Evolutionary conservation across 2,797 vertebrate species (phyloP).

Genomic region (Pipistrellus kuhlii): DNA sequence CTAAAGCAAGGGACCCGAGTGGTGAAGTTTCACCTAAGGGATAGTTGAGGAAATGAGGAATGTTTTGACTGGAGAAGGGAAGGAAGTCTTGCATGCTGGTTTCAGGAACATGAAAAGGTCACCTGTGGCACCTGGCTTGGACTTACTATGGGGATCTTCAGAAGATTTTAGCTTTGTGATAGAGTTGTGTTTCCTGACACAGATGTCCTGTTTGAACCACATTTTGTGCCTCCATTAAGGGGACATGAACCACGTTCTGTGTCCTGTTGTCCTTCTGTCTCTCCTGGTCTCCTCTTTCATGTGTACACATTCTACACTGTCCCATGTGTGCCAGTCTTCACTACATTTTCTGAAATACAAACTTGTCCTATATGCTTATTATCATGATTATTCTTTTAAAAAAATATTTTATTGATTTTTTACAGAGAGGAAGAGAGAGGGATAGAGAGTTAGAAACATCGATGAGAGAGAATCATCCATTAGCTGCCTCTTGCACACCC

Average conservation of each 20-base stretch:
- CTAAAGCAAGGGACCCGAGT: neutral
- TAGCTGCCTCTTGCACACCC: no score
- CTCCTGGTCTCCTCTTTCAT: neutral
- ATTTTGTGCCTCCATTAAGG: neutral
- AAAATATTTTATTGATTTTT: no score
- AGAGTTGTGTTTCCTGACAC: neutral
- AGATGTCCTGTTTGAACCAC: neutral
- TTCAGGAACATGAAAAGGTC: neutral
- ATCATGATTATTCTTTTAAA: neutral
- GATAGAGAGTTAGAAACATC: no score
- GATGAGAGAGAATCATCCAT: no score
- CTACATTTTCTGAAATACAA: constrained; percentile 1
- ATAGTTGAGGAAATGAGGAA: neutral
- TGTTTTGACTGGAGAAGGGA: neutral
- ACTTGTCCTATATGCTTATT: neutral
- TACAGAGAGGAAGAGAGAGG: no score
- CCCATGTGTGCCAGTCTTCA: no score
- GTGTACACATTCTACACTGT: neutral
- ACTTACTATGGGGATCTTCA: neutral
- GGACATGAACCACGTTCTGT: neutral
- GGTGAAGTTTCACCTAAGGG: neutral
- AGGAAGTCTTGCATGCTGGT: neutral
- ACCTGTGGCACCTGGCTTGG: neutral
- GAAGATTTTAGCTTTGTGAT: neutral
- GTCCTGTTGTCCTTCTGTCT: neutral